Conservation (phyloP, 1,140 invertebrate species). For the Branchinecta lindahli region DNA sequence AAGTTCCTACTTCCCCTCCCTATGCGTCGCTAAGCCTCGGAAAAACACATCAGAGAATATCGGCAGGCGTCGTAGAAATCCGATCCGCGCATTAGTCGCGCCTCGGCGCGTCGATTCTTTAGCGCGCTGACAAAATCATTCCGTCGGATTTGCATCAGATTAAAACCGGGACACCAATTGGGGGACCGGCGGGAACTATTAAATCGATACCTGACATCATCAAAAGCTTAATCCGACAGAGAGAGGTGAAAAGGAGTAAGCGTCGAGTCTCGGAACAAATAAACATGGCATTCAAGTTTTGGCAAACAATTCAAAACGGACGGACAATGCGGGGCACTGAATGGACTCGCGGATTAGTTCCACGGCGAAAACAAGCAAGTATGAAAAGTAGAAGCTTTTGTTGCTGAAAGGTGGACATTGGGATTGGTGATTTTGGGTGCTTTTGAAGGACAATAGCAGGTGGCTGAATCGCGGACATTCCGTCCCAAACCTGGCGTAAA, state of each 20-base stretch:
- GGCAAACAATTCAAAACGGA: conserved; percentile 10
- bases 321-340: background rate
- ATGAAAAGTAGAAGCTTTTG: too few relatives aligned
- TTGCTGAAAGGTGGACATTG: too few relatives aligned
- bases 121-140: conserved; percentile 5
- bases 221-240: conserved; percentile 4
- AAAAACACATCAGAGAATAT: background rate
- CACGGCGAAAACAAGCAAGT: too few relatives aligned
- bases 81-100: background rate
- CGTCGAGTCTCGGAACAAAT: background rate
- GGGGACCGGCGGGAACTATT: conserved; percentile 4
- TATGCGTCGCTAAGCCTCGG: too few relatives aligned
- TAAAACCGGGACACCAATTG: conserved; percentile 10
- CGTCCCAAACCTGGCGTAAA: too few relatives aligned
- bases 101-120: background rate
- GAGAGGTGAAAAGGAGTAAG: background rate
- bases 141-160: conserved; percentile 9
- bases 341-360: background rate
- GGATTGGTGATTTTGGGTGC: too few relatives aligned
- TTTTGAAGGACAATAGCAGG: too few relatives aligned
- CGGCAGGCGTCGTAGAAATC: background rate
- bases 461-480: too few relatives aligned
- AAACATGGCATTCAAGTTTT: conserved; percentile 1
- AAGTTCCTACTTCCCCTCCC: too few relatives aligned
- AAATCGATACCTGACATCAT: conserved; percentile 11